Base-by-base conservation (phyloP, 1,140 invertebrate species). In the Drosophila burlai region DNA sequence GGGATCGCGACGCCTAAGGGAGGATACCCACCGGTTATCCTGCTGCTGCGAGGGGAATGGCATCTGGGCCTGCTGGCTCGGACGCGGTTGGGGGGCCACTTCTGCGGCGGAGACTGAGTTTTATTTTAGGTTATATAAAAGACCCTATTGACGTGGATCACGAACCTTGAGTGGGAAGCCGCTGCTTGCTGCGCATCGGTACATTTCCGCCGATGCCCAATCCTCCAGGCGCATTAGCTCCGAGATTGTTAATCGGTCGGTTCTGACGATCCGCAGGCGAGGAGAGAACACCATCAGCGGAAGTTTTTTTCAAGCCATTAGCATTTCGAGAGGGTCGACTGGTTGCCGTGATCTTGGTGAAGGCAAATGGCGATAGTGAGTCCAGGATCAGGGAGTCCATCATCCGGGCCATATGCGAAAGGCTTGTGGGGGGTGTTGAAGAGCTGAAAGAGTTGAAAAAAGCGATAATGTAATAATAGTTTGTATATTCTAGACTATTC, bases 381-480 rank as follows among this genome's bases (percentile, higher is more conserved):
- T 96, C 95, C 50, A 95, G 85, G 89, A 96, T 95, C 77, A 96
- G 94, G 3, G 95, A 94, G 81, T 96, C 95, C 95, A 96, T 96
- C 95, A 96, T 96, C 9, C 95, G 92, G 47, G 95, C 95, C 94
- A 96, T 95, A 76, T 95, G 95, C 64, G 95, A 95, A 52, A 96
- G 94, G 55, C 94, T 93, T 45, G 94, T 94, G 61, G 93, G 93
- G 42, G 93, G 93, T 69, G 93, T 94, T 59, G 94, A 93, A 76
- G 83, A 92, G 74, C 82, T 93, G 58, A 5, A 68, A 63, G n/a
- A 15, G 15, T 21, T 1, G 3, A 7, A 3, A 4, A 49, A 26
- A 24, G 8, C 0, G 31, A 9, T 4, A 15, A 34, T 52, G 9
- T 0, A 18, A 6, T 31, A 2, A 31, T 6, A 18, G 9, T 6